A percentile compares a stretch with the other conserved stretches of the same genome.
Conservation (phyloP, 2,888 invertebrate species). For the Agrochola lychnidis region DNA sequence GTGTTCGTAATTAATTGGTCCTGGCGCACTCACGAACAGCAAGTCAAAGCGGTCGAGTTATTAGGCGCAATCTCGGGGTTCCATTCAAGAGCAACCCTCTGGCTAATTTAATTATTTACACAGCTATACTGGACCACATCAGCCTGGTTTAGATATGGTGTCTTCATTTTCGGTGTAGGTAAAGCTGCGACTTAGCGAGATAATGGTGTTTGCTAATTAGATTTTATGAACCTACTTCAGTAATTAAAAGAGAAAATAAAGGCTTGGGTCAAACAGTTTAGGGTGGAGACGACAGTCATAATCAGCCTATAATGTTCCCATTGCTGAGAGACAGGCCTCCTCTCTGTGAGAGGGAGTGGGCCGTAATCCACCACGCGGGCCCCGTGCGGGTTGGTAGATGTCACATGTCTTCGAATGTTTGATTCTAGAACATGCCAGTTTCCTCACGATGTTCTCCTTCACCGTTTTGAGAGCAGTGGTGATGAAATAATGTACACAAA, state of each 20-base stretch:
- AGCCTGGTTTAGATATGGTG: conserved; percentile 8
- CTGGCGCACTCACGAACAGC: conserved; percentile 21
- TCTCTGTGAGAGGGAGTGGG: no score
- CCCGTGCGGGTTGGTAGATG: no score
- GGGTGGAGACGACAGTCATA: no score
- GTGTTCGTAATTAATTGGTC: conserved; percentile 52
- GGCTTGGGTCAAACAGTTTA: not conserved
- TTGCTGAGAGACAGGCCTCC: no score
- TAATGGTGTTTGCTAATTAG: conserved; percentile 4
- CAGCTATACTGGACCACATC: conserved; percentile 7
- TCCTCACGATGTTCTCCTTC: no score
- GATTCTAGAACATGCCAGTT: no score
- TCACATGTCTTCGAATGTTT: no score
- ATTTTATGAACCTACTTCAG: not conserved
- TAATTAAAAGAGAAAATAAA: not conserved
- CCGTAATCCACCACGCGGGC: no score
- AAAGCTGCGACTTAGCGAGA: not conserved
- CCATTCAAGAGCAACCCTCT: conserved; percentile 25
- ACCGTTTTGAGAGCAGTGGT: no score
- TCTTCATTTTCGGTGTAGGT: conserved; percentile 18
- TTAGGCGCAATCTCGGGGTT: conserved; percentile 31
- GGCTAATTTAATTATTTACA: conserved; percentile 39
- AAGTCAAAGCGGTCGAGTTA: conserved; percentile 41
- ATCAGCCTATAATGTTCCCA: no score
- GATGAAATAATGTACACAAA: no score